Conservation (phyloP, 2,888 invertebrate species). For the Meghimatium bilineatum region DNA sequence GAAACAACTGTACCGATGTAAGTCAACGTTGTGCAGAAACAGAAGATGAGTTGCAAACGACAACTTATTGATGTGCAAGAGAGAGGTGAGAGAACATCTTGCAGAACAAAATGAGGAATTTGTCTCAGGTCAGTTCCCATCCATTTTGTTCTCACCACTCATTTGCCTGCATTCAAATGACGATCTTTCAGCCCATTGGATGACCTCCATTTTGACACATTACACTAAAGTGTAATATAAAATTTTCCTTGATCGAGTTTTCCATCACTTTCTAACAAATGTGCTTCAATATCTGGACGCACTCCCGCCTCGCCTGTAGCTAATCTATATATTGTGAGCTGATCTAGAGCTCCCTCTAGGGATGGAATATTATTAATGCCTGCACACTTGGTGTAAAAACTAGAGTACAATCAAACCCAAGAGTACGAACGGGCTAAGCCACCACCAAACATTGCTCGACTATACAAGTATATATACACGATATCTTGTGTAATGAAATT, state of each 20-base stretch:
- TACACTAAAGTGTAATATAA: slow-evolving; percentile 30
- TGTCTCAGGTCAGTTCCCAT: slow-evolving; percentile 21
- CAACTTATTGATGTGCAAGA: background rate
- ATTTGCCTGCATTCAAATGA: slow-evolving; percentile 28
- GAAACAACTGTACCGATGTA: no score
- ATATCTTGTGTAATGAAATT: no score
- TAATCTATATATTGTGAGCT: background rate
- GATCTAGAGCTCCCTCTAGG: background rate
- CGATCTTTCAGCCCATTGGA: slow-evolving; percentile 9
- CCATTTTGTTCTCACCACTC: slow-evolving; percentile 11
- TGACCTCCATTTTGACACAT: slow-evolving; percentile 26
- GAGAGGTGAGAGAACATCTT: background rate
- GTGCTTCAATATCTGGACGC: background rate
- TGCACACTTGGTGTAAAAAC: no score
- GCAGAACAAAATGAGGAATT: slow-evolving; percentile 32
- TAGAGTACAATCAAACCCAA: no score
- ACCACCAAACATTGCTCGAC: no score
- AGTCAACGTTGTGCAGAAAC: no score
- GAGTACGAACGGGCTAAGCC: no score
- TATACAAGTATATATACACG: no score
- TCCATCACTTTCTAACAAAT: background rate
- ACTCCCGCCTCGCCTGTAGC: no score
- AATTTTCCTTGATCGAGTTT: slow-evolving; percentile 20
- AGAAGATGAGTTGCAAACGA: background rate
- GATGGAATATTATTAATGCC: background rate